phyloP scores from a whole-genome alignment of 2,113 vertebrate species.

The Halichoeres trimaculatus region DNA sequence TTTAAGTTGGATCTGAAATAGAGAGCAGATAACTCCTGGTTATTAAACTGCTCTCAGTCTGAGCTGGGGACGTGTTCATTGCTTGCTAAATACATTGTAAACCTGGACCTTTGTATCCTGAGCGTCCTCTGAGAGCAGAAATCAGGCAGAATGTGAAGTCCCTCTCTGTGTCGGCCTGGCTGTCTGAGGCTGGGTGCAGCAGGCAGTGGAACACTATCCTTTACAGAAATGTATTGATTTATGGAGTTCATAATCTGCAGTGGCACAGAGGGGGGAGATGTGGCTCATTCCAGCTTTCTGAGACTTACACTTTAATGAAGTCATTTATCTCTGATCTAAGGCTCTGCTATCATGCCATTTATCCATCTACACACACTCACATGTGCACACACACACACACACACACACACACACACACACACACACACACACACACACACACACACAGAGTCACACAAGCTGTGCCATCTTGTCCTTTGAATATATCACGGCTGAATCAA shows the following conservation, averaged over 20 bases:
- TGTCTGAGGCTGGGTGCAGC: slow-evolving; percentile 46
- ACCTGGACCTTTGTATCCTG: not conserved
- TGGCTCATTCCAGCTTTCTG: slow-evolving; percentile 76
- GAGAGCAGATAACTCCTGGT: too few species aligned
- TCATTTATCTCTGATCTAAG: slow-evolving; percentile 84
- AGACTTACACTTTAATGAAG: slow-evolving; percentile 82
- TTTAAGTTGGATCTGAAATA: not conserved
- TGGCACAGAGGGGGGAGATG: slow-evolving; percentile 68
- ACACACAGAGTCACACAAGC: slow-evolving; percentile 11
- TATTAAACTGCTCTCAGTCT: not conserved
- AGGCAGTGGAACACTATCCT: slow-evolving; percentile 49
- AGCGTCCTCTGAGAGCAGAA: slow-evolving; percentile 26
- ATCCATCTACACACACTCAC: slow-evolving; percentile 31
- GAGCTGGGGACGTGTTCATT: not conserved
- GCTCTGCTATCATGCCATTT: slow-evolving; percentile 57
- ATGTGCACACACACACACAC: slow-evolving; percentile 6
- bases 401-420: slow-evolving; percentile 17
- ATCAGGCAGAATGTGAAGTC: slow-evolving; percentile 35
- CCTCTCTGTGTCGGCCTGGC: slow-evolving; percentile 29
- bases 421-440: slow-evolving; percentile 5
- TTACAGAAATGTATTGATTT: slow-evolving; percentile 80
- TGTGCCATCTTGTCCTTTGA: slow-evolving; percentile 28
- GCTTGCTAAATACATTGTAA: not conserved
- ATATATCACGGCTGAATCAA: slow-evolving; percentile 31
- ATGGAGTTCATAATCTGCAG: slow-evolving; percentile 80